Conservation (phyloP, 2,888 invertebrate genomes). For the Cremastinae sp. region DNA sequence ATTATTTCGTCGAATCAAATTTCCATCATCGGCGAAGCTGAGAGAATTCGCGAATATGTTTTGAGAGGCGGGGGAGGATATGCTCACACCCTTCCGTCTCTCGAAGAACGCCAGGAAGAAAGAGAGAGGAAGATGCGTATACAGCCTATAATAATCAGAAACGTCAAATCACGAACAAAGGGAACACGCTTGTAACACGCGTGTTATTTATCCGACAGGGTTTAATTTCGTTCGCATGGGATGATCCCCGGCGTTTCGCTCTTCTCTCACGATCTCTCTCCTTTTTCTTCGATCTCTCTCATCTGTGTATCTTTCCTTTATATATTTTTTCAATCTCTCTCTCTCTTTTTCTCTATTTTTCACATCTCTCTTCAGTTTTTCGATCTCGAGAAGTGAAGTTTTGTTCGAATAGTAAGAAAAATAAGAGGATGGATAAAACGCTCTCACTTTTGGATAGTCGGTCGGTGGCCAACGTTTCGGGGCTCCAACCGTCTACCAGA, state of each 20-base stretch:
- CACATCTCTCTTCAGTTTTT: too few relatives aligned
- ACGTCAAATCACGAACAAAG: conserved; percentile 77
- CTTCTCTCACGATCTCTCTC: conserved; percentile 29
- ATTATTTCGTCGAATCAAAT: conserved; percentile 13
- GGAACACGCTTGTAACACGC: conserved; percentile 72
- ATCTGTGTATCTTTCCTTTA: too few relatives aligned
- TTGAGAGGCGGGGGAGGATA: conserved; percentile 50
- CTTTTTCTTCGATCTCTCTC: too few relatives aligned
- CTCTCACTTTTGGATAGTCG: too few relatives aligned
- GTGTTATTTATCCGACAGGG: conserved; percentile 80
- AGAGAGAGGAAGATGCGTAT: conserved; percentile 14
- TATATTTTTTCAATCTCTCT: not conserved
- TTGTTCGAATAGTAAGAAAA: conserved; percentile 50
- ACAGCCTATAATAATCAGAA: conserved; percentile 71
- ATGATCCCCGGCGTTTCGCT: conserved; percentile 68
- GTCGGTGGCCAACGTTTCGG: too few relatives aligned
- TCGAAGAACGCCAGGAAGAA: conserved; percentile 13
- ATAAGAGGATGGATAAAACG: conserved; percentile 46
- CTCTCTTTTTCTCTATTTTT: too few relatives aligned
- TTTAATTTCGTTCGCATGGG: conserved; percentile 79
- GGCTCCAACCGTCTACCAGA: conserved; percentile 37
- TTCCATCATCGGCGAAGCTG: not conserved
- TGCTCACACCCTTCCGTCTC: conserved; percentile 43
- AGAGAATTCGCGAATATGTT: conserved; percentile 3
- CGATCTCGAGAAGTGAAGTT: conserved; percentile 37